phyloP scores from a whole-genome alignment of 2,113 vertebrate species.

The Corythoichthys haematopterus region DNA sequence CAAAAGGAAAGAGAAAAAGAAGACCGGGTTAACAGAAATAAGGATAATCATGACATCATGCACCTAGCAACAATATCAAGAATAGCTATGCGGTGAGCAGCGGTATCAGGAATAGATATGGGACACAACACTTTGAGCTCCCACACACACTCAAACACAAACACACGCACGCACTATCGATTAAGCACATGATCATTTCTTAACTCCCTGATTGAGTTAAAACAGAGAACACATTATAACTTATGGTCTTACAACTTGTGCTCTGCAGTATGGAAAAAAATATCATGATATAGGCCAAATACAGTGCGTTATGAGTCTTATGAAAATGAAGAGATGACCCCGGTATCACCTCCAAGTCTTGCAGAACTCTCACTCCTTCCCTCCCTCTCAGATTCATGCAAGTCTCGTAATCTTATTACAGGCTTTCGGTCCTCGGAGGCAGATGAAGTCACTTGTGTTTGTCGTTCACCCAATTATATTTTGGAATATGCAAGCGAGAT shows the following conservation, averaged over 20 bases:
- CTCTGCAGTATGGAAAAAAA: no score
- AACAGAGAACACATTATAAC: no score
- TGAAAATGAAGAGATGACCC: not conserved
- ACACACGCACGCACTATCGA: no score
- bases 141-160: not conserved
- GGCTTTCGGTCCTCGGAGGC: not conserved
- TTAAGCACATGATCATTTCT: no score
- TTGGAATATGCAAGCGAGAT: not conserved
- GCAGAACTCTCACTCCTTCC: not conserved
- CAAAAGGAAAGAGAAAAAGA: conserved; percentile 35
- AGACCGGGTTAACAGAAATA: conserved; percentile 30
- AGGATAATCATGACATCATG: conserved; percentile 7
- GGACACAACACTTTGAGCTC: not conserved
- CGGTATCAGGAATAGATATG: not conserved
- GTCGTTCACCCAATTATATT: not conserved
- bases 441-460: not conserved
- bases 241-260: no score
- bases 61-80: conserved; percentile 46
- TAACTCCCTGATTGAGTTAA: no score
- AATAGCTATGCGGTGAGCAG: conserved; percentile 9
- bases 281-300: not conserved
- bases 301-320: not conserved
- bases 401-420: not conserved
- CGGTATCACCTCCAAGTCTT: not conserved
- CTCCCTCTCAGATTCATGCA: not conserved